Evolutionary conservation across 2,113 vertebrate species (phyloP), one percentile per base, ranked within the genome.

Genomic region (Passer domesticus): DNA sequence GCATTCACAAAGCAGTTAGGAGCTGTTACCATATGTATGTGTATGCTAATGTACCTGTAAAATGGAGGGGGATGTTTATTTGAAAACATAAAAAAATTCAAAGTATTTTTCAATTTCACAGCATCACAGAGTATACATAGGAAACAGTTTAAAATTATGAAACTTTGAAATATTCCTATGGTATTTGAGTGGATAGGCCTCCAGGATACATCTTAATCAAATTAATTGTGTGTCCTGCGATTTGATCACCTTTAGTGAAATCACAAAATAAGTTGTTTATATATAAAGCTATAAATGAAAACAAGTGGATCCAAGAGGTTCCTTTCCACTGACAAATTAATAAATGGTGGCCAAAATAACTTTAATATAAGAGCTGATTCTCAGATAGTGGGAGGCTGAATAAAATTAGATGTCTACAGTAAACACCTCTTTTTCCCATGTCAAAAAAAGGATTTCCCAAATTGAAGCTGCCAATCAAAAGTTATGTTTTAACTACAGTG

Each of bases 1-100:
- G 30, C 0, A 3, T 72, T 28, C 7, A 9, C 33, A 24, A 0
- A 4, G 35, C 24, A 83, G 18, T n/a, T 47, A 67, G n/a, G 15
- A 8, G 3, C 33, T 74, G 15, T 37, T 77, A 62, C 4, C 31
- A n/a, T 41, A n/a, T 30, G 18, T 53, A 44, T 3, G 0, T 66
- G 9, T 62, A 24, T 31, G n/a, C 1, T 75, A 28, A 67, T 3
- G 5, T 30, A 21, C 37, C 73, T 81, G 11, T 3, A 56, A 68
- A 84, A 67, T 15, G 4, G 11, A 68, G 25, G 8, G 4, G 9
- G 27, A 49, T 24, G 8, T 28, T 83, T 56, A 43, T 3, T 22
- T 35, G 22, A 35, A 86, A 81, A 37, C 2, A 89, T 66, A 60
- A 72, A 20, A 9, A 59, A 59, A 43, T 33, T 2, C 18, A 67